Evolutionary conservation across 2,113 vertebrate species (phyloP), one percentile per base, ranked within the genome.

Genomic region (Buteo buteo): DNA sequence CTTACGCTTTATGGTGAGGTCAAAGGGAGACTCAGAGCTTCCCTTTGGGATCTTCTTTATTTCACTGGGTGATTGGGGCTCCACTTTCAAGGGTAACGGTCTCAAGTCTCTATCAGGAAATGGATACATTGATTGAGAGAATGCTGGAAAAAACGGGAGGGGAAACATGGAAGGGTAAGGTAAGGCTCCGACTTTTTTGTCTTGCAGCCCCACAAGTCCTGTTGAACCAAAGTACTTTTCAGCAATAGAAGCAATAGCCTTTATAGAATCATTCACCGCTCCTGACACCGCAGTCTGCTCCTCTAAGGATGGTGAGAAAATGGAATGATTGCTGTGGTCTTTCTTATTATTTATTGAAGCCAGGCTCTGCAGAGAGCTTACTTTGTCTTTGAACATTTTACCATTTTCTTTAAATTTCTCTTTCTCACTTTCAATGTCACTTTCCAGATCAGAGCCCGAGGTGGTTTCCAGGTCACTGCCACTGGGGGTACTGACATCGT

Each of bases 141-240:
- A 99, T 93, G 99, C 98, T 98, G 99, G 99, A 98, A 99, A 99
- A 98, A 99, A 99, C 17, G 99, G 99, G 97, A 99, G 98, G 90
- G 99, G 99, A 98, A 99, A 99, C 99, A 99, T 99, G 96, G 99
- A 99, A 96, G 99, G 99, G 98, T 99, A 99, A 95, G 99, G 99
- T 98, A 99, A 98, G 91, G 99, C 97, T 94, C 98, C 99, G 34
- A 99, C 99, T 98, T 99, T 99, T 98, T 99, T 99, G 97, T 99
- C 99, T 98, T 99, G 99, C 94, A 99, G 98, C 96, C 99, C 98
- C 96, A 99, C 99, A 96, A 99, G 98, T 98, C 99, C 99, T 92
- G 99, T 99, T 86, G 99, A 99, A 98, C 99, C 99, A 99, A 99
- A 99, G 98, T 99, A 99, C 98, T 99, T 99, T 98, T 99, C 99